A percentile compares a stretch with the other conserved stretches of the same genome.
Conservation (phyloP, 2,888 invertebrate genomes). For the Ischnus inquisitorius region DNA sequence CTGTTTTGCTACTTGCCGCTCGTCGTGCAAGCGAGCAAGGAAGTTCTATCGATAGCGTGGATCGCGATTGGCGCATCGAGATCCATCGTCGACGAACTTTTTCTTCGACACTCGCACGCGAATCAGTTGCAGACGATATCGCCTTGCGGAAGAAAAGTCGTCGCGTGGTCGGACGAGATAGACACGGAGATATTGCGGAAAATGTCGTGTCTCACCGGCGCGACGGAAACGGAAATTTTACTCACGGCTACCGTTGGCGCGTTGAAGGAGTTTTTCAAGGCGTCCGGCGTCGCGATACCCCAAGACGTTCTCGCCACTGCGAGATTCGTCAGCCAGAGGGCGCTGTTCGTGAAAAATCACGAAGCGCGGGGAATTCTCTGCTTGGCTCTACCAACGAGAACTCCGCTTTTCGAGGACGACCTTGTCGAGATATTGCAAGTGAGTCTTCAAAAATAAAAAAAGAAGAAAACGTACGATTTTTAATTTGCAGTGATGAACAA, state of each 20-base stretch:
- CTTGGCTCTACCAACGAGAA: slow-evolving; percentile 87
- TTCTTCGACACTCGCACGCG: slow-evolving; percentile 87
- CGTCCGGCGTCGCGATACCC: slow-evolving; percentile 86
- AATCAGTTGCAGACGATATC: slow-evolving; percentile 89
- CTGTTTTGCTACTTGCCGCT: slow-evolving; percentile 85
- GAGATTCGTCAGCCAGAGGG: slow-evolving; percentile 88
- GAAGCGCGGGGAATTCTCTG: slow-evolving; percentile 89
- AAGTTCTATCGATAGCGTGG: slow-evolving; percentile 84
- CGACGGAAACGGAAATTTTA: slow-evolving; percentile 89
- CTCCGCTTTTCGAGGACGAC: slow-evolving; percentile 82
- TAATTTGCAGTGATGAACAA: not conserved
- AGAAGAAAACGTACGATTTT: not conserved
- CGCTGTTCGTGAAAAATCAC: slow-evolving; percentile 86
- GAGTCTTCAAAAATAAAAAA: not conserved
- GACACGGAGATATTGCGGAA: slow-evolving; percentile 87
- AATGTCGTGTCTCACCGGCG: slow-evolving; percentile 88
- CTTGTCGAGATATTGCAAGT: slow-evolving; percentile 83
- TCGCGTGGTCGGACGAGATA: slow-evolving; percentile 90
- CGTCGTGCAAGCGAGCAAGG: slow-evolving; percentile 83
- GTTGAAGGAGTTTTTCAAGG: slow-evolving; percentile 88
- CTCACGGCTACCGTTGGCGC: slow-evolving; percentile 89
- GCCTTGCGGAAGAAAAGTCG: slow-evolving; percentile 90
- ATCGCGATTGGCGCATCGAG: slow-evolving; percentile 86
- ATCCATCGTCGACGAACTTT: slow-evolving; percentile 87
- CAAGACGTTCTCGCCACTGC: slow-evolving; percentile 89